phyloP scores from a whole-genome alignment of 2,113 vertebrate genomes.

The Sciurus niger region DNA sequence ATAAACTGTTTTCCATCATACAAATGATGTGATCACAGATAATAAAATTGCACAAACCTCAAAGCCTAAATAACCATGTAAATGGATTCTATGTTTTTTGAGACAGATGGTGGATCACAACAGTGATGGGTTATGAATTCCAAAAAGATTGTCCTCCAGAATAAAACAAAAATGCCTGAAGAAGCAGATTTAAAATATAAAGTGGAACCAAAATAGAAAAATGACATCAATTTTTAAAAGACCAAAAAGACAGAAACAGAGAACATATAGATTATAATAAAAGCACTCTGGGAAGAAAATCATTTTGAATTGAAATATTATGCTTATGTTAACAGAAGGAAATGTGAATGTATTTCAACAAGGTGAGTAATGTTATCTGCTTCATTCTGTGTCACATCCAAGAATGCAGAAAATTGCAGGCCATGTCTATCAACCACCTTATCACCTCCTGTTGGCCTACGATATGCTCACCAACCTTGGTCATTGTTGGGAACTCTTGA shows the following conservation, averaged over 20 bases:
- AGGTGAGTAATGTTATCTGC: conserved; percentile 8
- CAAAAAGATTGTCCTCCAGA: conserved; percentile 77
- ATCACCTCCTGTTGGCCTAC: neutral
- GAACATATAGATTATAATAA: conserved; percentile 48
- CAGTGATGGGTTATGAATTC: conserved; percentile 79
- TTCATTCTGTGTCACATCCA: conserved; percentile 31
- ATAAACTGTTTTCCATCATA: conserved; percentile 70
- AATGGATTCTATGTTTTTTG: conserved; percentile 80
- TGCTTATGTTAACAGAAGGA: conserved; percentile 35
- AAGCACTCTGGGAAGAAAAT: conserved; percentile 54
- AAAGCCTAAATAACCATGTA: conserved; percentile 84
- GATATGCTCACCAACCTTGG: neutral
- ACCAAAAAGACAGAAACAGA: conserved; percentile 60
- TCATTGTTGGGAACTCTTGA: conserved; percentile 1
- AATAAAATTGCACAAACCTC: conserved; percentile 82
- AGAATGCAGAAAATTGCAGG: conserved; percentile 28
- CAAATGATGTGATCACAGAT: conserved; percentile 81
- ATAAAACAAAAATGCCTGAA: conserved; percentile 71
- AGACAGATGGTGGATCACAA: conserved; percentile 82
- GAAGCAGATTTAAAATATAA: conserved; percentile 71
- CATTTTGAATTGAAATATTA: conserved; percentile 59
- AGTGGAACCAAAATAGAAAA: conserved; percentile 69
- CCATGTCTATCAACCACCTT: neutral
- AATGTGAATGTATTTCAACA: conserved; percentile 53
- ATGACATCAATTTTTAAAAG: conserved; percentile 76